Base-by-base conservation (phyloP, 2,888 invertebrate genomes). In the Dromius quadrimaculatus region DNA sequence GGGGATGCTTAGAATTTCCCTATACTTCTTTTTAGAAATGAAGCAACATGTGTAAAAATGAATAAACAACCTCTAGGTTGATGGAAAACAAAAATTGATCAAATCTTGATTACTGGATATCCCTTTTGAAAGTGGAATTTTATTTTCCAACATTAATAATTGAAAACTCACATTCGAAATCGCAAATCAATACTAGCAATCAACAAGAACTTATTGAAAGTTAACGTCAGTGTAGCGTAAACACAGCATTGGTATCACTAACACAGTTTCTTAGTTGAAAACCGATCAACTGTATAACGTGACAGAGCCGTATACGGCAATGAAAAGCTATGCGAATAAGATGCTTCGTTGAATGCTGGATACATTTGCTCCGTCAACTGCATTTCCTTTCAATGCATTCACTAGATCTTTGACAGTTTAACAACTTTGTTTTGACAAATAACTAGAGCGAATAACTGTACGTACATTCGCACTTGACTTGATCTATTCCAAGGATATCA, bases 181-280 rank as follows among this genome's bases (percentile, higher is more conserved):
- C n/a, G n/a, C n/a, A n/a, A n/a, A n/a, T n/a, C n/a, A n/a, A n/a
- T n/a, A n/a, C n/a, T n/a, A n/a, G 15, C 41, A 41, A 15, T 41
- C 11, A 54, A 54, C 50, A 54, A 13, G 15, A 41, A 41, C 41
- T 41, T 41, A 41, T n/a, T 15, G 6, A 41, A n/a, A 41, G 13
- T 11, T 41, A 23, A 28, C 50, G 13, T 54, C 47, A 22, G 8
- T 13, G 13, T 11, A 32, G 23, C 50, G 50, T 54, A 5, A 23
- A 28, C 28, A 28, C 9, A 54, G 11, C 50, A 23, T 41, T 8
- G 23, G 47, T 54, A 28, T 28, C 50, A 54, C 50, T 54, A 54
- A 54, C 50, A 54, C 50, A 54, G 50, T 13, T 54, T 54, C 50
- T 11, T 47, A 47, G 23, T 47, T 54, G 50, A 54, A 54, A 54